Evolutionary conservation across 1,140 invertebrate genomes (phyloP).

Genomic region (Bacillus rossius): DNA sequence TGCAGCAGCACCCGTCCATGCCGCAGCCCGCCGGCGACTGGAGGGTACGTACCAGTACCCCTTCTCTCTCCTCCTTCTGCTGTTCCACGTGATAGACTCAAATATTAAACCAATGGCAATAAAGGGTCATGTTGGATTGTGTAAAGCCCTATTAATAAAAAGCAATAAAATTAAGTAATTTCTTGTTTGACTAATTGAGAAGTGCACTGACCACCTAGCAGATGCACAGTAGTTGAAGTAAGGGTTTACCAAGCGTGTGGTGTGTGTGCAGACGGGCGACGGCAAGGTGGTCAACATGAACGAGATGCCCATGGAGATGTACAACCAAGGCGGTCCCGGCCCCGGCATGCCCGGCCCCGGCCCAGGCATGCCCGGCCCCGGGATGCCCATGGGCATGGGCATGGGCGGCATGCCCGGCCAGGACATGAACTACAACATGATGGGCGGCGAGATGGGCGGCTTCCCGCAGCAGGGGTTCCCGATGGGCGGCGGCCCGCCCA

Average conservation of each 20-base stretch:
- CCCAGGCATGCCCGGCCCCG: constrained; percentile 5
- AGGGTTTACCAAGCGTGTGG: constrained; percentile 38
- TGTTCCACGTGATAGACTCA: too few species aligned
- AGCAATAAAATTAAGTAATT: too few species aligned
- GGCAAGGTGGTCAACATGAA: constrained; percentile 43
- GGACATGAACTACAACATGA: constrained; percentile 42
- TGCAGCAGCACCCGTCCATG: constrained; percentile 17
- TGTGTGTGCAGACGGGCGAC: constrained; percentile 46
- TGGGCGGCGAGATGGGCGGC: constrained; percentile 22
- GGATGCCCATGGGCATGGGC: constrained; percentile 6
- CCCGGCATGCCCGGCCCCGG: neutral
- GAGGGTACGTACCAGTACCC: constrained; percentile 25
- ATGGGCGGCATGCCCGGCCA: constrained; percentile 28
- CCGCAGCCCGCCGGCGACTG: constrained; percentile 20
- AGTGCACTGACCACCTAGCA: too few species aligned
- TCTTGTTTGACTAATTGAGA: too few species aligned
- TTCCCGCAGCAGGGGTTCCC: constrained; percentile 15
- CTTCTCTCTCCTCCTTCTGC: constrained; percentile 12
- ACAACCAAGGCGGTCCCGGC: constrained; percentile 11
- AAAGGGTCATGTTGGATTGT: too few species aligned
- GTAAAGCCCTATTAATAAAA: too few species aligned
- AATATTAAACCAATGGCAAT: too few species aligned
- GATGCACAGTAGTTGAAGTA: too few species aligned
- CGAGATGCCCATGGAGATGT: constrained; percentile 28
- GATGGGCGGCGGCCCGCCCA: constrained; percentile 34